phyloP scores from a whole-genome alignment of 2,888 invertebrate genomes.

The Bombylius major region DNA sequence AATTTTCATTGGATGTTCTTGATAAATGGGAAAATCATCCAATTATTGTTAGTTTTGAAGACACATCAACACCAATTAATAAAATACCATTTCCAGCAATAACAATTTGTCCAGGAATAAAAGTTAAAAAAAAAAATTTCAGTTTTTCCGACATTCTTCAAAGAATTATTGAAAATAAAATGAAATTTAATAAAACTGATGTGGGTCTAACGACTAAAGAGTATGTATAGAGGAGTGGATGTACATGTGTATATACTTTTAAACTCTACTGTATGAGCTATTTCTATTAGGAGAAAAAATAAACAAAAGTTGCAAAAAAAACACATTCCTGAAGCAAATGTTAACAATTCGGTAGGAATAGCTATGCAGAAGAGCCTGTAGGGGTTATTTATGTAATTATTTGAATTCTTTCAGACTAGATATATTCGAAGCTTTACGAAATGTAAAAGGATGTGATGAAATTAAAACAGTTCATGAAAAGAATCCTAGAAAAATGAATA shows the following conservation, averaged over 20 bases:
- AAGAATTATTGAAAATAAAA: background rate
- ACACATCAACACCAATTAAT: constrained; percentile 2
- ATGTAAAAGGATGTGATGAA: background rate
- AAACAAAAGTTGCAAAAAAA: no score
- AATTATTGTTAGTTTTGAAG: constrained; percentile 6
- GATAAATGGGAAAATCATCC: constrained; percentile 8
- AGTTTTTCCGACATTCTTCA: constrained; percentile 2
- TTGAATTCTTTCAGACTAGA: background rate
- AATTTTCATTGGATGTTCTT: constrained; percentile 4
- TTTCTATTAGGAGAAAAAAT: no score
- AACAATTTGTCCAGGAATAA: constrained; percentile 10
- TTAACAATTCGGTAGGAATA: no score
- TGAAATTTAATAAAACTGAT: background rate
- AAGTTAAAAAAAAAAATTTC: constrained; percentile 1
- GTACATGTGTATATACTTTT: no score
- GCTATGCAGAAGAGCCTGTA: no score
- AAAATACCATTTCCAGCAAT: constrained; percentile 9
- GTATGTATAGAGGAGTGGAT: background rate
- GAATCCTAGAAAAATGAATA: background rate
- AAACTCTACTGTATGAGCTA: no score
- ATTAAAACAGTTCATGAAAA: background rate
- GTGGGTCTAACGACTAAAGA: background rate
- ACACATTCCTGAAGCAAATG: no score
- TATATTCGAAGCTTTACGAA: background rate
- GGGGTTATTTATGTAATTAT: no score